Evolutionary conservation across 2,888 invertebrate genomes (phyloP).

Genomic region (Dolomedes plantarius): DNA sequence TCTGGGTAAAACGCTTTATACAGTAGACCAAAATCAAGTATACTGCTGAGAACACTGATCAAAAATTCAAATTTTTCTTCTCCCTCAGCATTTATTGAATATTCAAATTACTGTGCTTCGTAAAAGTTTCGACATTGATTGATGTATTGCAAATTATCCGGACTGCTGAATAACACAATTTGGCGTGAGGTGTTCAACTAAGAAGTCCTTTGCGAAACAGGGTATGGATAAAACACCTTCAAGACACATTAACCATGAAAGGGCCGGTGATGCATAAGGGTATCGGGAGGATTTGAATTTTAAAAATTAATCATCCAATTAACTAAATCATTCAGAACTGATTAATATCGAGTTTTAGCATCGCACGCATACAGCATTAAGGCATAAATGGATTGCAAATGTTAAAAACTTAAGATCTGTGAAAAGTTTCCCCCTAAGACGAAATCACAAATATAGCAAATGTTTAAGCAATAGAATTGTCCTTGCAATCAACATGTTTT

Average conservation of each 20-base stretch:
- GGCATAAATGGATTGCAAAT: no score
- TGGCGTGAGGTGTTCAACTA: conserved; percentile 15
- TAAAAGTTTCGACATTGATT: conserved; percentile 48
- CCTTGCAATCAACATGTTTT: no score
- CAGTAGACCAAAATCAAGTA: not conserved
- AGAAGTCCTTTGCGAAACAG: conserved; percentile 33
- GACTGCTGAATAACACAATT: conserved; percentile 46
- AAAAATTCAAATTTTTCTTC: conserved; percentile 16
- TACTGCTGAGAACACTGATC: not conserved
- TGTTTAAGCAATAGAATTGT: no score
- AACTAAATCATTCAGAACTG: not conserved
- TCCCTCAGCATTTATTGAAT: not conserved
- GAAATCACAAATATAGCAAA: no score
- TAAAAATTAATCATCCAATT: conserved; percentile 63
- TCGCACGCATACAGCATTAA: no score
- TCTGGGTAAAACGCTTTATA: no score
- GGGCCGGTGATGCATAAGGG: not conserved
- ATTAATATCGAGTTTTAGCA: not conserved
- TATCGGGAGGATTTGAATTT: conserved; percentile 8
- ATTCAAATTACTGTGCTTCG: not conserved
- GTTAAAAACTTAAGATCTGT: no score
- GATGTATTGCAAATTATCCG: conserved; percentile 59
- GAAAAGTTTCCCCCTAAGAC: no score
- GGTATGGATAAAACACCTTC: conserved; percentile 43
- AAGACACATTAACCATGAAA: not conserved